Evolutionary conservation across 2,113 vertebrate species (phyloP).

Genomic region (Nansenia antarctica): DNA sequence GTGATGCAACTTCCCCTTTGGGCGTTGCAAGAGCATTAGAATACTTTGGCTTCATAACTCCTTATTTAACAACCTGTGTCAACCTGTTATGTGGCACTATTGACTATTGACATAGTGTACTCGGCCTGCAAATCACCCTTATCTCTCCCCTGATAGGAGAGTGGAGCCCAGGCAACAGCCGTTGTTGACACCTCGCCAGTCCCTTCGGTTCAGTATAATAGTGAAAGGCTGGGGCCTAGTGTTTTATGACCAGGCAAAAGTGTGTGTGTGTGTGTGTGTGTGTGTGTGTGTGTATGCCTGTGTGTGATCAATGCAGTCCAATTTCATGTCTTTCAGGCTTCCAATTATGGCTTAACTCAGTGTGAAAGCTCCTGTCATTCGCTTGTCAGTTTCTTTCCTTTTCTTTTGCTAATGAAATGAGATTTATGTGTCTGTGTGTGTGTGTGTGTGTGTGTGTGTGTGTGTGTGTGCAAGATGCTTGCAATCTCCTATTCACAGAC

Average conservation of each 20-base stretch:
- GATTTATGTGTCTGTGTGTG: constrained; percentile 2
- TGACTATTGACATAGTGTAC: constrained; percentile 31
- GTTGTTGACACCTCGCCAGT: too few relatives aligned
- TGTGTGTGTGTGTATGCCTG: constrained; percentile 12
- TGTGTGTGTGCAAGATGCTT: constrained; percentile 9
- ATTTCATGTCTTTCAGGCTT: constrained; percentile 31
- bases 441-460: constrained; percentile 20
- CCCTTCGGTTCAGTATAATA: too few relatives aligned
- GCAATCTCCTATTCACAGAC: constrained; percentile 20
- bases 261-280: neutral
- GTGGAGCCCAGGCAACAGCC: too few relatives aligned
- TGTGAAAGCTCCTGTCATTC: constrained; percentile 48
- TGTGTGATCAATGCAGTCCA: constrained; percentile 36
- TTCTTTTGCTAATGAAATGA: constrained; percentile 38
- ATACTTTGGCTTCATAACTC: constrained; percentile 10
- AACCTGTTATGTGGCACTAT: constrained; percentile 8
- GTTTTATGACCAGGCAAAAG: neutral
- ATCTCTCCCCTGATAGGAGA: neutral
- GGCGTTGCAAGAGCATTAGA: neutral
- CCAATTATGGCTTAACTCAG: constrained; percentile 43
- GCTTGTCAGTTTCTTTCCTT: constrained; percentile 23
- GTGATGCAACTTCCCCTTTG: too few relatives aligned
- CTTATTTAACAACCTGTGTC: neutral
- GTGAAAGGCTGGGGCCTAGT: neutral
- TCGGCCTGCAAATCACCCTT: neutral